Evolutionary conservation across 2,797 vertebrate species (phyloP), one percentile per base, ranked within the genome.

Genomic region (Sebastes paucispinis): DNA sequence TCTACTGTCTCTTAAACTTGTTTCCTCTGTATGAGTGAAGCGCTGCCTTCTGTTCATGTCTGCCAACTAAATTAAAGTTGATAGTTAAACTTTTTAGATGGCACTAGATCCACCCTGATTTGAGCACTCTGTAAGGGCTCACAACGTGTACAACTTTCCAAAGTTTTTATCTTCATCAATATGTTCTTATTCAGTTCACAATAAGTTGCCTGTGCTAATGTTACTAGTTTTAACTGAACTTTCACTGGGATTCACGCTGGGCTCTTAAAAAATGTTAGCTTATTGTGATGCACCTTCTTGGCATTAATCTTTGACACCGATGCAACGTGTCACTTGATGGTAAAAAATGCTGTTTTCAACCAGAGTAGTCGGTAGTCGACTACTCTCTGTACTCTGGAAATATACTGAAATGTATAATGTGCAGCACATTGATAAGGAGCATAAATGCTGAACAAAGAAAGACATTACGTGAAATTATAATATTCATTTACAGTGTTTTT

Each of bases 291-390:
- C 7, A 13, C 5, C 13, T 39, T 58, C 4, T 58, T 32, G 3
- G 8, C 16, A 52, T 62, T 8, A 22, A 29, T 34, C 34, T 69
- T 55, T 59, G 11, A 66, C n/a, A 8, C 8, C 10, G 36, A 66
- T 59, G 32, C n/a, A 34, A 47, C 1, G 36, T 54, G 4, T 29
- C 18, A 63, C 64, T 73, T 69, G 7, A 32, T 50, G 5, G 10
- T 29, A 50, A 59, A 58, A 70, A 1, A 25, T 55, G 3, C 5
- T 7, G 6, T 39, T 57, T 50, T 47, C 36, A 32, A 29, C 36
- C 27, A n/a, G 67, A 6, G 11, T 3, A 25, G 0, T n/a, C 1
- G 0, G 50, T 50, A 20, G 12, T 43, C 0, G 0, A 43, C 39
- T 43, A 0, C 4, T 63, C 10, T 63, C 8, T 64, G 54, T 9